Evolutionary conservation across 2,797 vertebrate species (phyloP).

Genomic region (Rhabdomys pumilio): DNA sequence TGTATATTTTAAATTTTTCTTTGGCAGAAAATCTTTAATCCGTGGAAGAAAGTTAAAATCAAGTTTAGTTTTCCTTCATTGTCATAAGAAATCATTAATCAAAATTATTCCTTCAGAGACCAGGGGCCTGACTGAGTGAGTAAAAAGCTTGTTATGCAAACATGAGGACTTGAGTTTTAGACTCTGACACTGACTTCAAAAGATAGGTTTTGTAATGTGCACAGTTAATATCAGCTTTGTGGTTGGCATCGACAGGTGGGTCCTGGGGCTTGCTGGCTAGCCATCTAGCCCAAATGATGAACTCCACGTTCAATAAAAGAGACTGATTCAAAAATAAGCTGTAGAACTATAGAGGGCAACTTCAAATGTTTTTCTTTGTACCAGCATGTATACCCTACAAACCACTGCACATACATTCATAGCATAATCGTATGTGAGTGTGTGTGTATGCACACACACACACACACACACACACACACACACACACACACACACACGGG

Average conservation of each 20-base stretch:
- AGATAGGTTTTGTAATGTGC: fast-evolving
- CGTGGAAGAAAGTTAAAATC: not conserved
- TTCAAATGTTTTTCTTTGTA: not conserved
- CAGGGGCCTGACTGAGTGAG: not conserved
- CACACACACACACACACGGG: not conserved
- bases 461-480: not conserved
- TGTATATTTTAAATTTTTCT: not conserved
- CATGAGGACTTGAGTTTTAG: not conserved
- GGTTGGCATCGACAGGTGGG: not conserved
- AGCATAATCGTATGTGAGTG: not conserved
- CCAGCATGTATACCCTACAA: not conserved
- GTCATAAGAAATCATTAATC: not conserved
- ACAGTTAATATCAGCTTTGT: too few relatives aligned
- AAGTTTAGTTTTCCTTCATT: conserved; percentile 12
- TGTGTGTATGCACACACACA: too few relatives aligned
- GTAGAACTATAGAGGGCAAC: not conserved
- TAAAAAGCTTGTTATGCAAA: not conserved
- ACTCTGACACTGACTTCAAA: not conserved
- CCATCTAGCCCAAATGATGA: not conserved
- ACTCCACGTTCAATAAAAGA: not conserved
- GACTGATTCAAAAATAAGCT: not conserved
- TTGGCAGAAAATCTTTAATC: not conserved
- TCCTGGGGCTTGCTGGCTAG: not conserved
- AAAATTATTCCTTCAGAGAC: not conserved
- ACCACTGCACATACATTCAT: not conserved